phyloP scores from a whole-genome alignment of 2,113 vertebrate genomes.

The Choloepus hoffmanni region DNA sequence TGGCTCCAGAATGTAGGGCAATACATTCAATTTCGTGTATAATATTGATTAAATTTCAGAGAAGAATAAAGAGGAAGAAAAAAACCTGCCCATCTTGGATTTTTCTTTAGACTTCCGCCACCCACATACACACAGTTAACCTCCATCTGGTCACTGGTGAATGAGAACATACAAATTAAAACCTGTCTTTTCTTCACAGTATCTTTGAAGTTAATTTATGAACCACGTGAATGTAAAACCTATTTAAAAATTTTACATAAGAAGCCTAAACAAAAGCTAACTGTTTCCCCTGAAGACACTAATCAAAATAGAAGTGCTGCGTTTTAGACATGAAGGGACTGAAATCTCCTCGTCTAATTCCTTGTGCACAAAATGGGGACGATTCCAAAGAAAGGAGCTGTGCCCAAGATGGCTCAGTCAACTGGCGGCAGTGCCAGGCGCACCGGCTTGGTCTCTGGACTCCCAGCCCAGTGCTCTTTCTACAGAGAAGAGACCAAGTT shows the following conservation, averaged over 20 bases:
- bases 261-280: neutral
- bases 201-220: neutral
- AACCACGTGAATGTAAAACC: neutral
- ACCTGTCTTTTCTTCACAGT: neutral
- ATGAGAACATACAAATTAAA: neutral
- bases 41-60: neutral
- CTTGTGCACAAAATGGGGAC: accelerated
- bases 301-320: neutral
- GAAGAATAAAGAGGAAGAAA: neutral
- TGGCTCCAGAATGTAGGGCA: neutral
- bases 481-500: neutral
- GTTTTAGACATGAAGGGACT: neutral
- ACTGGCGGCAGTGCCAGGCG: neutral
- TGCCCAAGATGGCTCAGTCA: neutral
- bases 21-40: accelerated
- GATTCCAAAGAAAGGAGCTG: neutral
- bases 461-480: neutral
- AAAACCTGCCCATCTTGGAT: accelerated
- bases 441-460: neutral
- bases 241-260: accelerated
- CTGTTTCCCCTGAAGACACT: neutral
- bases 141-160: neutral
- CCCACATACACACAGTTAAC: too few relatives aligned
- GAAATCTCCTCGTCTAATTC: accelerated
- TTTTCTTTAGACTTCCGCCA: neutral